These are phyloP conservation scores for Eudyptes chrysolophus DNA, from an alignment of 2,113 vertebrate genomes.

Conservation along the genomic window DNA sequence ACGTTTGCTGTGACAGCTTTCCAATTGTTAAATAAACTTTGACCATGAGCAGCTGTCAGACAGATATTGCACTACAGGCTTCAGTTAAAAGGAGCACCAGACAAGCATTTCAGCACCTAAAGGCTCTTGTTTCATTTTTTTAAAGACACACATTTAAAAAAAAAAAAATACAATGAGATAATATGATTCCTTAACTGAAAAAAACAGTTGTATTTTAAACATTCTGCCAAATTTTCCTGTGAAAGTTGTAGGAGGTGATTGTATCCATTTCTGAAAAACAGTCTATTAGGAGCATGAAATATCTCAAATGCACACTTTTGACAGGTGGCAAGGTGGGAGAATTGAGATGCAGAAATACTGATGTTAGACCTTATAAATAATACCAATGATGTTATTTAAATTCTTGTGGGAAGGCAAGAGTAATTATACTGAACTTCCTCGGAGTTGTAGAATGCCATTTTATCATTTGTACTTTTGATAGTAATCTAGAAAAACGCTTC, in stretches of 20 bases:
- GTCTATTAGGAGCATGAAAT: not conserved
- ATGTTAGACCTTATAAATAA: not conserved
- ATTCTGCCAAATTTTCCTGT: not conserved
- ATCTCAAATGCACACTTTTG: not conserved
- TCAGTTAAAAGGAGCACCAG: not conserved
- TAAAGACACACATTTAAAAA: not conserved
- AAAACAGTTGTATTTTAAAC: not conserved
- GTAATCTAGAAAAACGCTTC: not conserved
- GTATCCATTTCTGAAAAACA: not conserved
- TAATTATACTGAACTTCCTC: not conserved
- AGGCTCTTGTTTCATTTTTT: not conserved
- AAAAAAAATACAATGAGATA: not conserved
- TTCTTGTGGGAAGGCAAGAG: not conserved
- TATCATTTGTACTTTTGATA: not conserved
- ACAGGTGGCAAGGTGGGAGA: not conserved
- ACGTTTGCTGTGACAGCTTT: constrained; percentile 50
- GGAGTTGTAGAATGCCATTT: not conserved
- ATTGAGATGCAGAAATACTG: not conserved
- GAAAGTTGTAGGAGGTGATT: not conserved
- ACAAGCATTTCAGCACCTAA: not conserved
- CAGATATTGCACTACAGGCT: constrained; percentile 23
- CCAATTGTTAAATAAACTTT: constrained; percentile 65
- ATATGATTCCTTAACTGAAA: not conserved
- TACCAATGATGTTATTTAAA: not conserved
- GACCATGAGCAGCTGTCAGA: constrained; percentile 57